Evolutionary conservation across 1,140 invertebrate genomes (phyloP).

Genomic region (Euglossa dilemma): DNA sequence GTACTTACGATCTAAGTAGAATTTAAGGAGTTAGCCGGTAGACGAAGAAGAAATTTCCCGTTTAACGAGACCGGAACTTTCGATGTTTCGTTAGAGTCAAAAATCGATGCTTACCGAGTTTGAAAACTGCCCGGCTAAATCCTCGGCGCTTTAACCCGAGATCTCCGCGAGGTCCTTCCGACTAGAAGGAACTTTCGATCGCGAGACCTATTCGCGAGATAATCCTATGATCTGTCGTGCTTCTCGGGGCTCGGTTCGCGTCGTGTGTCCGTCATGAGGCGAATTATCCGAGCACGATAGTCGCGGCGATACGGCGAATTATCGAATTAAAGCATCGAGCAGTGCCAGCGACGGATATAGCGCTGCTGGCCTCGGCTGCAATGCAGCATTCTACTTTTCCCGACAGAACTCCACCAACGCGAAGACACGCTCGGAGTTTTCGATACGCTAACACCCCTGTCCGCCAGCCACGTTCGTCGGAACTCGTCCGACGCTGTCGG

Average conservation of each 20-base stretch:
- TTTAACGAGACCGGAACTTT: neutral
- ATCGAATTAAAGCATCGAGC: neutral
- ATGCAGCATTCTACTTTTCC: neutral
- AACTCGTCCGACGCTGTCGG: too few species aligned
- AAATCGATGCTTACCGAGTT: neutral
- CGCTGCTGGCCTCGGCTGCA: neutral
- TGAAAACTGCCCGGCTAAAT: neutral
- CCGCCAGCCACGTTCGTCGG: too few species aligned
- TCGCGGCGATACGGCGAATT: neutral
- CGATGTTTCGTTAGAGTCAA: neutral
- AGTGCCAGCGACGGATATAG: neutral
- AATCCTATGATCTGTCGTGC: too few species aligned
- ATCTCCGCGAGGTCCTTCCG: neutral
- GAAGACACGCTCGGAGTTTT: too few species aligned
- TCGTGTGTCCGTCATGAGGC: neutral
- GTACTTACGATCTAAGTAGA: neutral
- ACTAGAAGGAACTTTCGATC: neutral
- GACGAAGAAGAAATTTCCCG: neutral
- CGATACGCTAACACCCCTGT: too few species aligned
- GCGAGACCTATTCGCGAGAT: neutral
- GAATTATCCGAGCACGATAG: neutral
- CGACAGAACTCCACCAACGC: too few species aligned
- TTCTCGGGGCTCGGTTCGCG: too few species aligned
- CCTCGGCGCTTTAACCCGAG: neutral
- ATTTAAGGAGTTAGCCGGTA: neutral